Evolutionary conservation across 2,797 vertebrate genomes (phyloP).

Genomic region (Spheniscus humboldti): DNA sequence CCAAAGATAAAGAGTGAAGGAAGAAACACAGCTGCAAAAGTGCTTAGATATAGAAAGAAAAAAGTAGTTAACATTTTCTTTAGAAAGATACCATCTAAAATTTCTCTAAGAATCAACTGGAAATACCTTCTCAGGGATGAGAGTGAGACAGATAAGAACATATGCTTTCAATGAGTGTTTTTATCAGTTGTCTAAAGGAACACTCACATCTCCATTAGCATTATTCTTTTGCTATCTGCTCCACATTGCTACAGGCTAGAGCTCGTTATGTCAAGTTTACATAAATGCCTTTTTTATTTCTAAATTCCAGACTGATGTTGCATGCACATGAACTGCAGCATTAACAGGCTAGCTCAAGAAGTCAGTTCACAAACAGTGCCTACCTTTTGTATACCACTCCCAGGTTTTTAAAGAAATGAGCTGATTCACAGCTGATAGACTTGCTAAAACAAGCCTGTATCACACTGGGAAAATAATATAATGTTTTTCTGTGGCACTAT

Average conservation of each 20-base stretch:
- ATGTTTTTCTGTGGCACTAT: background rate
- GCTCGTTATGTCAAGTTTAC: background rate
- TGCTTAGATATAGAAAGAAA: background rate
- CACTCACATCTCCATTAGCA: background rate
- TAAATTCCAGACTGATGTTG: background rate
- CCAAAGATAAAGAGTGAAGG: background rate
- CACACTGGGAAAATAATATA: background rate
- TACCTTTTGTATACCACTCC: background rate
- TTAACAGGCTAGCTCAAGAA: background rate
- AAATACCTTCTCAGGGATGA: background rate
- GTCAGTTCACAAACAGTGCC: background rate
- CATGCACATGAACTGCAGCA: background rate
- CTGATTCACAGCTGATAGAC: background rate
- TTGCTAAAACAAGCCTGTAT: background rate
- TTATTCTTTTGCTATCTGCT: constrained; percentile 34
- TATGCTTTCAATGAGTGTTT: background rate
- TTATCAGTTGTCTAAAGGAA: constrained; percentile 18
- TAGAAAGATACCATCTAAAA: constrained; percentile 22
- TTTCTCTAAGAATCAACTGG: background rate
- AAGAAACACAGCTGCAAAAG: background rate
- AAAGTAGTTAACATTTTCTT: background rate
- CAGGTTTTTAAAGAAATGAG: background rate
- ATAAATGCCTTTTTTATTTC: background rate
- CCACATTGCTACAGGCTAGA: background rate
- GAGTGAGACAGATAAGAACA: constrained; percentile 1